These are phyloP conservation scores for Zaprionus inermis DNA, from an alignment of 1,140 invertebrate species.

Conservation along the genomic window DNA sequence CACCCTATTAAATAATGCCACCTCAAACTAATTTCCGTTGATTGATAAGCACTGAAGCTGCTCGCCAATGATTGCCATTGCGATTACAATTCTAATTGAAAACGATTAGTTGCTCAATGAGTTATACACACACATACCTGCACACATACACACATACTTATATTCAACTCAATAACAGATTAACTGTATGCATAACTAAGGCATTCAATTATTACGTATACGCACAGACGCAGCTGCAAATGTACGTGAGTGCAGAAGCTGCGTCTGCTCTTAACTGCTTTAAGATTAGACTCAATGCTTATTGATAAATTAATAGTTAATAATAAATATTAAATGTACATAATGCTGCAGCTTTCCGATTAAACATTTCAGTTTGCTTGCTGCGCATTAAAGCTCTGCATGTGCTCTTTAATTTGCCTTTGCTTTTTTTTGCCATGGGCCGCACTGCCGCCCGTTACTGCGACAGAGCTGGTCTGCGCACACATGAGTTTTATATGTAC, in stretches of 20 bases:
- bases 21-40: slow-evolving; percentile 26
- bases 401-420: background rate
- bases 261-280: background rate
- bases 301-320: too few species aligned
- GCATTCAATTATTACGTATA: slow-evolving; percentile 38
- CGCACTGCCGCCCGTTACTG: slow-evolving; percentile 57
- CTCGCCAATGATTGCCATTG: slow-evolving; percentile 9
- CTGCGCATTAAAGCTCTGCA: background rate
- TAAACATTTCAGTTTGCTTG: background rate
- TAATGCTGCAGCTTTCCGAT: background rate
- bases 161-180: slow-evolving; percentile 25
- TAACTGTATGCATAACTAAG: slow-evolving; percentile 18
- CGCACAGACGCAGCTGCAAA: slow-evolving; percentile 6
- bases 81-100: slow-evolving; percentile 54
- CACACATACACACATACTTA: slow-evolving; percentile 6
- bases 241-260: background rate
- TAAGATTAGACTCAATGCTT: background rate
- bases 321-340: too few species aligned
- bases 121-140: slow-evolving; percentile 20
- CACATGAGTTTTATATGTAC: slow-evolving; percentile 64
- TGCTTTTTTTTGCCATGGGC: background rate
- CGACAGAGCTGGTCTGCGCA: background rate
- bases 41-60: slow-evolving; percentile 21
- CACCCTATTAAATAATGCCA: slow-evolving; percentile 5
- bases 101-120: slow-evolving; percentile 57